Conservation (phyloP, 2,797 vertebrate genomes). For the Enteromius viviparus region DNA sequence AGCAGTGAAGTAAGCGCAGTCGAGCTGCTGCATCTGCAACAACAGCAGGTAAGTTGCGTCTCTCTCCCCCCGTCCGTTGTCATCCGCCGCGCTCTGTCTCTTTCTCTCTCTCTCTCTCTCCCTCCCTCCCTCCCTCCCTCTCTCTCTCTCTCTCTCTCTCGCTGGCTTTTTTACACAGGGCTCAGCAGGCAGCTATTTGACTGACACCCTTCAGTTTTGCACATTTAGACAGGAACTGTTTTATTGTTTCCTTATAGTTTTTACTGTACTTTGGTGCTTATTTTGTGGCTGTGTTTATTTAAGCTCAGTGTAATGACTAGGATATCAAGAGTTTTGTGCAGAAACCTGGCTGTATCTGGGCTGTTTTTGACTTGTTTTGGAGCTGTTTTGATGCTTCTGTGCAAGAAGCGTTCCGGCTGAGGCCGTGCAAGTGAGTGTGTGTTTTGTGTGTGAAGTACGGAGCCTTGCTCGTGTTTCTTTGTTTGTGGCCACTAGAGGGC, state of each 20-base stretch:
- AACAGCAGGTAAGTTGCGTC: constrained; percentile 99
- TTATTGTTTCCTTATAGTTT: constrained; percentile 45
- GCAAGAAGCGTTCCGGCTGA: constrained; percentile 45
- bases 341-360: neutral
- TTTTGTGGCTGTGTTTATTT: constrained; percentile 39
- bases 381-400: constrained; percentile 36
- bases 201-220: constrained; percentile 61
- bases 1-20: constrained; percentile 99
- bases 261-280: constrained; percentile 21
- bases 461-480: constrained; percentile 34
- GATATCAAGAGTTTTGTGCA: neutral
- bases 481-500: constrained; percentile 93
- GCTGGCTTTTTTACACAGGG: constrained; percentile 52
- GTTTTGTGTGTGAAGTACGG: constrained; percentile 43
- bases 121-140: neutral
- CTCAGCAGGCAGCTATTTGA: constrained; percentile 52
- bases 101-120: constrained; percentile 48
- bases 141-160: neutral
- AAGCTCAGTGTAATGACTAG: constrained; percentile 13
- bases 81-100: constrained; percentile 57
- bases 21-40: constrained; percentile 99
- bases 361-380: constrained; percentile 1
- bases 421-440: constrained; percentile 52
- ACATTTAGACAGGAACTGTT: constrained; percentile 61
- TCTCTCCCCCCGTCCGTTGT: constrained; percentile 68